Evolutionary conservation across 2,888 invertebrate species (phyloP).

Genomic region (Eledona agricola): DNA sequence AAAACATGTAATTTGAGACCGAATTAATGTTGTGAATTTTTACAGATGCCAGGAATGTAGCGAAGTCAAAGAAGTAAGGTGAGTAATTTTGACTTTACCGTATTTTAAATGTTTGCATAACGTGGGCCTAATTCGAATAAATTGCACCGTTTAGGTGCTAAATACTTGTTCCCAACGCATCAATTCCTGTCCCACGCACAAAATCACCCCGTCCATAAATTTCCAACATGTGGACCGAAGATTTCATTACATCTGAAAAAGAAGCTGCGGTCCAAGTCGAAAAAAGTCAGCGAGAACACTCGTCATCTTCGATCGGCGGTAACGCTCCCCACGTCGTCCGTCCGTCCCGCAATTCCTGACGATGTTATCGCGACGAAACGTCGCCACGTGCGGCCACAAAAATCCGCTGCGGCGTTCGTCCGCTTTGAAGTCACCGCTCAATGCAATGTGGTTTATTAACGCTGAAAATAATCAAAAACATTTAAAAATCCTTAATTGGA

Average conservation of each 20-base stretch:
- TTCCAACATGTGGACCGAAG: constrained; percentile 41
- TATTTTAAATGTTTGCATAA: too few relatives aligned
- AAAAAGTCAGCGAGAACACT: constrained; percentile 39
- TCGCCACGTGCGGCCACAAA: constrained; percentile 37
- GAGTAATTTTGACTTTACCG: too few relatives aligned
- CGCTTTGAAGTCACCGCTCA: constrained; percentile 50
- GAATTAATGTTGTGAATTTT: too few relatives aligned
- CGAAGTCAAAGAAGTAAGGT: too few relatives aligned
- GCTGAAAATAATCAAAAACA: constrained; percentile 55
- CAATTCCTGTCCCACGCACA: too few relatives aligned
- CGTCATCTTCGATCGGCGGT: constrained; percentile 35
- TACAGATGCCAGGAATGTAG: too few relatives aligned
- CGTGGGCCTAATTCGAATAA: too few relatives aligned
- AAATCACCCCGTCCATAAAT: too few relatives aligned
- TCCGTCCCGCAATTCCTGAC: background rate
- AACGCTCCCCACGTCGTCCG: constrained; percentile 23
- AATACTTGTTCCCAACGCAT: too few relatives aligned
- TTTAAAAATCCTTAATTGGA: constrained; percentile 56
- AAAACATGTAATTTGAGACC: too few relatives aligned
- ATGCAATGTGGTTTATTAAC: constrained; percentile 54
- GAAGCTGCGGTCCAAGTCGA: constrained; percentile 8
- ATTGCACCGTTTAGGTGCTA: too few relatives aligned
- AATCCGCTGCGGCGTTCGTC: constrained; percentile 27
- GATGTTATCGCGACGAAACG: constrained; percentile 15
- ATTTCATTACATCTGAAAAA: constrained; percentile 40